phyloP scores from a whole-genome alignment of 1,140 invertebrate species.

The Mactra quadrangularis region DNA sequence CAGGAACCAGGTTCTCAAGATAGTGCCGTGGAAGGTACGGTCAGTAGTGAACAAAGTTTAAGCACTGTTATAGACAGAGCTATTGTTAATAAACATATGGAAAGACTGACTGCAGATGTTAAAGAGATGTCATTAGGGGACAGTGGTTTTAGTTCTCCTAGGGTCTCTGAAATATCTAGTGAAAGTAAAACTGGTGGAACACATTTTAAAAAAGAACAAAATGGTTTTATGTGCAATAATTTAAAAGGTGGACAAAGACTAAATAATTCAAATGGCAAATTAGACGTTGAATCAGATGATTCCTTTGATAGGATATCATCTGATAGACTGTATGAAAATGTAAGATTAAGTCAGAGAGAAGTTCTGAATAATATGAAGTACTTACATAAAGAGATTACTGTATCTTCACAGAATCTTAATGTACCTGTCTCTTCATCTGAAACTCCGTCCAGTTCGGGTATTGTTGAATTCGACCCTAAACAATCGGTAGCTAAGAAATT shows the following conservation, averaged over 20 bases:
- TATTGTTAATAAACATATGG: conserved; percentile 40
- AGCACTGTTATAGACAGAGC: conserved; percentile 51
- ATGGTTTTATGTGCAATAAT: conserved; percentile 59
- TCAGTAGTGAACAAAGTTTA: conserved; percentile 58
- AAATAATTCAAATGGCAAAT: conserved; percentile 47
- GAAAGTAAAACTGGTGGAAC: conserved; percentile 27
- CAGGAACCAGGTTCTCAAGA: conserved; percentile 49
- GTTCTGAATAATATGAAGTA: conserved; percentile 62
- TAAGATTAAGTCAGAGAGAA: conserved; percentile 51
- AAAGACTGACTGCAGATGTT: conserved; percentile 45
- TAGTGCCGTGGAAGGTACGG: conserved; percentile 50
- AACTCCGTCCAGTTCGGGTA: neutral
- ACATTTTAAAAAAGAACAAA: conserved; percentile 12
- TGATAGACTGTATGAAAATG: conserved; percentile 60
- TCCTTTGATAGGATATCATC: conserved; percentile 55
- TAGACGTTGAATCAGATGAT: conserved; percentile 47
- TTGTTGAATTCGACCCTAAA: conserved; percentile 61
- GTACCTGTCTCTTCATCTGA: conserved; percentile 20
- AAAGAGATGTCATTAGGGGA: conserved; percentile 68
- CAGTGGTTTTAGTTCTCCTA: conserved; percentile 75
- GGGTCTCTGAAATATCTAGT: conserved; percentile 62
- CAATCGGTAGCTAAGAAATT: conserved; percentile 64
- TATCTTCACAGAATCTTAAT: conserved; percentile 59
- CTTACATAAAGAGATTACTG: conserved; percentile 58
- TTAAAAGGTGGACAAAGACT: conserved; percentile 27